Percentiles rank a stretch among this genome's conserved stretches.
Evolutionary conservation across 2,113 vertebrate genomes (phyloP).

Genomic region (Tauraco erythrolophus): DNA sequence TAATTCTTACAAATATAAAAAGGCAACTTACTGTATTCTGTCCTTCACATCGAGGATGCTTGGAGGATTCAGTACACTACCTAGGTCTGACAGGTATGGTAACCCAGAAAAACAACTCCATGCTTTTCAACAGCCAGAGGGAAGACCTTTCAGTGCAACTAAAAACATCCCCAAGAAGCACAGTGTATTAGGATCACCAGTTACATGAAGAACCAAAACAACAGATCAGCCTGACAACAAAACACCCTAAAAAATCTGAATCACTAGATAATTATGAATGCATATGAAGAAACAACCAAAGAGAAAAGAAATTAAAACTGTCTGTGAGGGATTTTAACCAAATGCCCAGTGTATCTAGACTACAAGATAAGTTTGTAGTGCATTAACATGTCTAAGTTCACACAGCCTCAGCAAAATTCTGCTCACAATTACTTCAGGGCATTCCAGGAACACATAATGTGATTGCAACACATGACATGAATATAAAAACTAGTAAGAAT

Average conservation of each 20-base stretch:
- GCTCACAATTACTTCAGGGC: background rate
- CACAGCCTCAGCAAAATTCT: background rate
- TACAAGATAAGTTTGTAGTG: background rate
- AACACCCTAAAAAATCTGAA: background rate
- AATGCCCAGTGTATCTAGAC: background rate
- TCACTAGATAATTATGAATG: background rate
- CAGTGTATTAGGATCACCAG: background rate
- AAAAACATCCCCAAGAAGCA: background rate
- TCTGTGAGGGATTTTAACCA: background rate
- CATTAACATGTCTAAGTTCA: background rate
- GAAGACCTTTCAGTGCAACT: background rate
- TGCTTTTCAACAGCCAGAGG: background rate
- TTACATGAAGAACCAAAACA: background rate
- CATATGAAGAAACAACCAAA: background rate
- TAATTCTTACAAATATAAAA: background rate
- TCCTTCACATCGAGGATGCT: background rate
- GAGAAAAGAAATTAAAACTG: background rate
- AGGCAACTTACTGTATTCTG: background rate
- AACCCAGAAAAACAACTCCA: background rate
- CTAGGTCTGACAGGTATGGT: background rate
- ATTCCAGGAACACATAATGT: background rate
- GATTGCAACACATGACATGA: background rate
- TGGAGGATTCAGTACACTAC: background rate
- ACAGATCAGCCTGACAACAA: background rate
- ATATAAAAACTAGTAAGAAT: constrained; percentile 14